Evolutionary conservation across 2,113 vertebrate species (phyloP).

Genomic region (Mellivora capensis): DNA sequence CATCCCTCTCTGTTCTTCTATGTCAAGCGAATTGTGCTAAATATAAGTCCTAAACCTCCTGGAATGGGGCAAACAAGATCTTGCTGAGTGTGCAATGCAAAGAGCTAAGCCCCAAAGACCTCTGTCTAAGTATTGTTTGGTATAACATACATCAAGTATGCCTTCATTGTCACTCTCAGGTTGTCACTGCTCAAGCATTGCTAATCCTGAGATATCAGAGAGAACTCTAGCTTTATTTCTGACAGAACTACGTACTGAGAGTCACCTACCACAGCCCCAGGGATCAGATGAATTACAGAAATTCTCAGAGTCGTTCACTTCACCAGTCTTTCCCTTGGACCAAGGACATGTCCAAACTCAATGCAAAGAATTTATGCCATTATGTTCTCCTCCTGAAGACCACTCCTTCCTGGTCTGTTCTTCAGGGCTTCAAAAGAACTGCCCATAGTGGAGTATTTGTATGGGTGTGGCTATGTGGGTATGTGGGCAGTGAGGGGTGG

Average conservation of each 20-base stretch:
- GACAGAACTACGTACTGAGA: neutral
- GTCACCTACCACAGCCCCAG: neutral
- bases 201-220: neutral
- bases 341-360: neutral
- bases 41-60: neutral
- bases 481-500: neutral
- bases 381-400: neutral
- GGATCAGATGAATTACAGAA: neutral
- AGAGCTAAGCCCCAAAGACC: neutral
- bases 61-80: neutral
- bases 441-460: too few species aligned
- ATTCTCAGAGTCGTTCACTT: neutral
- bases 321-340: neutral
- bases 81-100: neutral
- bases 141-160: neutral
- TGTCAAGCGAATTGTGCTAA: neutral
- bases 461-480: neutral
- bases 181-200: neutral
- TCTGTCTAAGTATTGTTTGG: neutral
- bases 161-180: neutral
- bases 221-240: neutral
- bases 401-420: rapidly evolving
- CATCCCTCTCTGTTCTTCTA: neutral
- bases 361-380: neutral
- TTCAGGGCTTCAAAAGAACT: neutral